Percentiles rank a stretch among this genome's conserved stretches.
Conservation (phyloP, 1,140 invertebrate genomes). For the Pentalonia nigronervosa region DNA sequence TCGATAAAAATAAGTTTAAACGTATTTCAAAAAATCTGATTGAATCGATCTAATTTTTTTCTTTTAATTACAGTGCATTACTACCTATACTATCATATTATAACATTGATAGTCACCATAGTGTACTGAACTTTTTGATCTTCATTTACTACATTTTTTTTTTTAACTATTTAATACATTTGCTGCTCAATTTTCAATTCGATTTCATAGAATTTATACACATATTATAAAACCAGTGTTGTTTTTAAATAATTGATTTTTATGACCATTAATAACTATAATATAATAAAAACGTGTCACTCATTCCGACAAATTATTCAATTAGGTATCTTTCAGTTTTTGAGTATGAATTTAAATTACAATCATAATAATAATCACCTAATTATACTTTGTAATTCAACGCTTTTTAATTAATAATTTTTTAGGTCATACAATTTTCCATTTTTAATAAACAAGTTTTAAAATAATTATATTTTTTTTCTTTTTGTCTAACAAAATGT, state of each 20-base stretch:
- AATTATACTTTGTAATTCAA: background rate
- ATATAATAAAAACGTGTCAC: background rate
- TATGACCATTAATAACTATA: background rate
- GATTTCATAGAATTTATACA: background rate
- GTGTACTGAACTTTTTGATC: background rate
- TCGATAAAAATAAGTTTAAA: background rate
- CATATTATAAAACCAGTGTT: background rate
- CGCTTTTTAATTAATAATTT: background rate
- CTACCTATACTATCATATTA: background rate
- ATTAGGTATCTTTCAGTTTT: background rate
- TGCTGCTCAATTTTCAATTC: background rate
- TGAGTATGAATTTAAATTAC: background rate
- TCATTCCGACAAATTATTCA: background rate
- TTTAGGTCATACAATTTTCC: background rate
- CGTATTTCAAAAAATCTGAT: background rate
- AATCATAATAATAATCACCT: background rate
- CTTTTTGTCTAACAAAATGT: background rate
- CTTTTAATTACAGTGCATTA: background rate
- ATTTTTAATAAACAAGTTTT: background rate
- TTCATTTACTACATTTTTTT: background rate
- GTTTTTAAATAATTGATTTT: background rate
- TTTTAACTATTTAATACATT: background rate
- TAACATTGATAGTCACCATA: background rate
- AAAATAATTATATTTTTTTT: background rate
- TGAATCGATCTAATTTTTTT: background rate